A percentile compares a stretch with the other conserved stretches of the same genome.
phyloP scores from a whole-genome alignment of 2,797 vertebrate genomes.

The Pelochelys cantorii region DNA sequence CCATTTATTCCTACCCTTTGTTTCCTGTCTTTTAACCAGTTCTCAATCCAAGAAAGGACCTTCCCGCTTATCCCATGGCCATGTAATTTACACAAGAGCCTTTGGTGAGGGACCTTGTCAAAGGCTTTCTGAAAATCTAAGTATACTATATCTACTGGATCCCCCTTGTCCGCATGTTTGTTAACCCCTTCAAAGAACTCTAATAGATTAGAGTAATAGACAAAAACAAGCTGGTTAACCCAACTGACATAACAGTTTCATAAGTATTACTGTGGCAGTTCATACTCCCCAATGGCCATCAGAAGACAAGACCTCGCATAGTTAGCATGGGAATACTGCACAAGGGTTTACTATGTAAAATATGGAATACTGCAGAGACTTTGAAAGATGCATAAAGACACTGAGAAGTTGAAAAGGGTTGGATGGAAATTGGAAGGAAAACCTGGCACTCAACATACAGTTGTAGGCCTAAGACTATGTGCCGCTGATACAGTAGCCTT shows the following conservation, averaged over 20 bases:
- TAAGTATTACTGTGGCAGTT: background rate
- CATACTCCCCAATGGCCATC: background rate
- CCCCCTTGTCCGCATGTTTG: too few relatives aligned
- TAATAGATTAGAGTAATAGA: too few relatives aligned
- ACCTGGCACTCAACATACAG: background rate
- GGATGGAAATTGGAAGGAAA: background rate
- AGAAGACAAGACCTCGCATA: background rate
- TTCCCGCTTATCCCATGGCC: too few relatives aligned
- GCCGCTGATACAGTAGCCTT: background rate
- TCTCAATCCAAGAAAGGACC: too few relatives aligned
- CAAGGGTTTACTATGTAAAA: background rate
- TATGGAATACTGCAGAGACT: conserved; percentile 4
- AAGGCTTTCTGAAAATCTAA: too few relatives aligned
- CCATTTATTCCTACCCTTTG: too few relatives aligned
- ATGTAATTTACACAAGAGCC: too few relatives aligned
- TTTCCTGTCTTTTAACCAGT: too few relatives aligned
- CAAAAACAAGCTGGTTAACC: background rate
- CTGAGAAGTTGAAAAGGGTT: background rate
- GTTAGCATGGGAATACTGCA: background rate
- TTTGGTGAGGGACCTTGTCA: too few relatives aligned
- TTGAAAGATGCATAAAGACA: background rate
- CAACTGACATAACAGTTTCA: accelerated
- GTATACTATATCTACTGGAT: too few relatives aligned
- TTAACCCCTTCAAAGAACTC: too few relatives aligned
- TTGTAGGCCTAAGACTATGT: background rate